These are phyloP conservation scores for Sitta europaea DNA, from an alignment of 2,113 vertebrate genomes.

Conservation along the genomic window DNA sequence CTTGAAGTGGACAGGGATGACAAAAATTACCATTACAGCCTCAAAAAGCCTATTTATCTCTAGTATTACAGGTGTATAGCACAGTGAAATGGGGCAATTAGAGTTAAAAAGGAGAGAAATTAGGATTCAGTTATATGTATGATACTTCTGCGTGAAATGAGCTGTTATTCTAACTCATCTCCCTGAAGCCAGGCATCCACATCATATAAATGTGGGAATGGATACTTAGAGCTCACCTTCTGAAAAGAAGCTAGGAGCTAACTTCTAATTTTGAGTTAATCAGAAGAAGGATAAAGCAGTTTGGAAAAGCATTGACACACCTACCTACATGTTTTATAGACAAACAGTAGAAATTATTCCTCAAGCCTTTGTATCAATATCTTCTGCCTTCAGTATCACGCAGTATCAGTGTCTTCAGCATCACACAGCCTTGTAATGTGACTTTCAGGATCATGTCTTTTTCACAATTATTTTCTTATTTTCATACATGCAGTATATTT, in stretches of 20 bases:
- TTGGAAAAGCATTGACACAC: background rate
- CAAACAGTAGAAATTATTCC: background rate
- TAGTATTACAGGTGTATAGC: background rate
- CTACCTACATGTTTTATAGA: background rate
- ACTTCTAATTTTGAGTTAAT: constrained; percentile 1
- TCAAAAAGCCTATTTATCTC: constrained; percentile 9
- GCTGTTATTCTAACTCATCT: constrained; percentile 1
- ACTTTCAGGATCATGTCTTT: background rate
- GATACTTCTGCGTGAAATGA: background rate
- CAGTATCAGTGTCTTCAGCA: too few species aligned
- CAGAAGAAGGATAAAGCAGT: background rate
- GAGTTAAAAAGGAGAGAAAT: constrained; percentile 17
- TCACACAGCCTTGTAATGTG: background rate
- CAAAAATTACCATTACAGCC: constrained; percentile 11
- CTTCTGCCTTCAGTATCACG: too few species aligned
- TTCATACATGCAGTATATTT: background rate
- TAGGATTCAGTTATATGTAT: background rate
- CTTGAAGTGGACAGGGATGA: background rate
- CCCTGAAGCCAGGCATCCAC: background rate
- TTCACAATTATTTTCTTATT: background rate
- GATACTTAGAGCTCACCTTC: background rate
- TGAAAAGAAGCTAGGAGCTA: constrained; percentile 20
- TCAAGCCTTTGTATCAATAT: background rate
- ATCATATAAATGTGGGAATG: background rate
- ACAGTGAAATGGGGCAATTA: constrained; percentile 16